phyloP scores from a whole-genome alignment of 1,140 invertebrate species.

The Drosophila sp. region DNA sequence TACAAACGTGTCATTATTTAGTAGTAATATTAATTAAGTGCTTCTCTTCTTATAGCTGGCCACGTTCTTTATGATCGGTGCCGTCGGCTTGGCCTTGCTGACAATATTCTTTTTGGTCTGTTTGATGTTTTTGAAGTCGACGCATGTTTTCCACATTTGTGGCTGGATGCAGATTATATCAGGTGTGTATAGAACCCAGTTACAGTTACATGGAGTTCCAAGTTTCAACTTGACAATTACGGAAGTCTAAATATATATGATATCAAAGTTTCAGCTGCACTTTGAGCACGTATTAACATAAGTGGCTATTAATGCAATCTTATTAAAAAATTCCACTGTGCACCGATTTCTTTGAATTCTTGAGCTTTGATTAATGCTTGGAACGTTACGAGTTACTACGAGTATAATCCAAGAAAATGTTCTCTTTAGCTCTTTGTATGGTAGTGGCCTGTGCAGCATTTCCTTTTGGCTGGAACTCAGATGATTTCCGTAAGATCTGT shows the following conservation, averaged over 20 bases:
- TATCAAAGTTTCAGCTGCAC: slow-evolving; percentile 22
- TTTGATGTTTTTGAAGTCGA: slow-evolving; percentile 97
- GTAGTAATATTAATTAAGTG: background rate
- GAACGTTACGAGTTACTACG: slow-evolving; percentile 25
- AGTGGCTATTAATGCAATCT: slow-evolving; percentile 25
- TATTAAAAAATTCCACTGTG: slow-evolving; percentile 7
- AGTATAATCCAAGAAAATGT: slow-evolving; percentile 28
- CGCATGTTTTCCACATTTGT: slow-evolving; percentile 96
- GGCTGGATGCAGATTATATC: slow-evolving; percentile 97
- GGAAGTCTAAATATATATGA: slow-evolving; percentile 30
- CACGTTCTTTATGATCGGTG: slow-evolving; percentile 94
- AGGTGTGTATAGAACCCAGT: slow-evolving; percentile 88
- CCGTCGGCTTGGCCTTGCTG: slow-evolving; percentile 93
- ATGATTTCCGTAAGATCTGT: slow-evolving; percentile 93
- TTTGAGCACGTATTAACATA: slow-evolving; percentile 55
- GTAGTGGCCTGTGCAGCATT: slow-evolving; percentile 94
- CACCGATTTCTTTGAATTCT: slow-evolving; percentile 13
- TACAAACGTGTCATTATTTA: background rate
- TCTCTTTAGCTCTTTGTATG: slow-evolving; percentile 90
- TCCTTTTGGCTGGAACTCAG: slow-evolving; percentile 96
- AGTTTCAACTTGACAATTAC: slow-evolving; percentile 6
- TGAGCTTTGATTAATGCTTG: slow-evolving; percentile 37
- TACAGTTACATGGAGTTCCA: background rate
- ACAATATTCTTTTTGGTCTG: slow-evolving; percentile 95
- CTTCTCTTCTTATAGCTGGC: slow-evolving; percentile 86